Evolutionary conservation across 1,140 invertebrate species (phyloP), one percentile per base, ranked within the genome.

Genomic region (Cydia fagiglandana): DNA sequence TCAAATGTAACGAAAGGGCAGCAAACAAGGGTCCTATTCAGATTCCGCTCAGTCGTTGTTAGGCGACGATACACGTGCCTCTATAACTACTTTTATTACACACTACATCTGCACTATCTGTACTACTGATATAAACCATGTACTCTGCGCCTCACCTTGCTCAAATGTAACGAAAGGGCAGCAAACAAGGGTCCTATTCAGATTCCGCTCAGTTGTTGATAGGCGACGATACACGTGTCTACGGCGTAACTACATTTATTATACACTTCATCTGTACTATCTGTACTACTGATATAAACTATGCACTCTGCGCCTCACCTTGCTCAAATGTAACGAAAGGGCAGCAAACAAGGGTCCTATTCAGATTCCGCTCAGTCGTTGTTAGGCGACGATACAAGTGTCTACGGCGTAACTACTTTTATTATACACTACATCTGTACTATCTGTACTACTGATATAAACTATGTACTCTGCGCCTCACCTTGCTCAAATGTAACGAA

Each of bases 151-250:
- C 30, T 45, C 66, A 70, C 66, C 66, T 70, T 20, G 66, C 30
- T 70, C 13, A 38, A 70, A 38, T 38, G 20, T 41, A 70, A 38
- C 66, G 15, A 70, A 70, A 30, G 66, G 15, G 66, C 38, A 70
- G 66, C 66, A 70, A 70, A 70, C 66, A 70, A 41, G 13, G 15
- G 34, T 7, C 45, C 45, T 70, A 70, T 70, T 70, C 66, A 70
- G 66, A 70, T n/a, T n/a, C n/a, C n/a, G n/a, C n/a, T n/a, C n/a
- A n/a, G n/a, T n/a, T n/a, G n/a, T n/a, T n/a, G n/a, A n/a, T n/a
- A n/a, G n/a, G n/a, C n/a, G n/a, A n/a, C n/a, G n/a, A n/a, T n/a
- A n/a, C n/a, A n/a, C n/a, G n/a, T n/a, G n/a, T n/a, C n/a, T n/a
- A n/a, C n/a, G n/a, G n/a, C n/a, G n/a, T n/a, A n/a, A n/a, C n/a